Percentiles rank a stretch among this genome's conserved stretches.
phyloP scores from a whole-genome alignment of 2,113 vertebrate genomes.

The Coptodon rendalli region DNA sequence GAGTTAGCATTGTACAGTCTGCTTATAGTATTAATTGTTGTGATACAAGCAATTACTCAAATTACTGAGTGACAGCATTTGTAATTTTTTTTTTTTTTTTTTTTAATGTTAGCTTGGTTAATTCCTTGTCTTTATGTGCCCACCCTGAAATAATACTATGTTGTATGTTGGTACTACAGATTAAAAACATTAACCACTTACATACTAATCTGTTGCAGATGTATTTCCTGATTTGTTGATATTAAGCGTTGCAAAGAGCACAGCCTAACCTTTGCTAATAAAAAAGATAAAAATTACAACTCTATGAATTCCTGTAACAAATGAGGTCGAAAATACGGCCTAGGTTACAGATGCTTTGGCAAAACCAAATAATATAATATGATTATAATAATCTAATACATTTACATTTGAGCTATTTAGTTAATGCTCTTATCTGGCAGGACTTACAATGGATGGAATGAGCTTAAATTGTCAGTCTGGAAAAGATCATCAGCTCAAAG shows the following conservation, averaged over 20 bases:
- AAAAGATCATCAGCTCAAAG: neutral
- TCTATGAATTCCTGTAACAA: neutral
- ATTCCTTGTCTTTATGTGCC: neutral
- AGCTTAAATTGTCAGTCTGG: constrained; percentile 15
- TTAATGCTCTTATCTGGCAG: constrained; percentile 44
- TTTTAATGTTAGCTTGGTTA: neutral
- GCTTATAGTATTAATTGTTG: neutral
- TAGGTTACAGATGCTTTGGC: neutral
- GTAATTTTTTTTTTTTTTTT: no score
- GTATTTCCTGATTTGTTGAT: neutral
- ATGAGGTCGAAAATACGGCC: neutral
- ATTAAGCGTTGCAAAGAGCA: neutral
- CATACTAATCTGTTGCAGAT: neutral
- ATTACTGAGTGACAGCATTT: accelerated
- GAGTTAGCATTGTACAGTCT: neutral
- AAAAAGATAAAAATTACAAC: neutral
- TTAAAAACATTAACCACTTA: neutral
- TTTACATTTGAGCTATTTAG: constrained; percentile 39
- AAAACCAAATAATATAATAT: neutral
- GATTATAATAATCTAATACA: constrained; percentile 23
- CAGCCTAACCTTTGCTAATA: neutral
- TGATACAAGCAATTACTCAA: neutral
- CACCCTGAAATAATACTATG: neutral
- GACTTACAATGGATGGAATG: constrained; percentile 2
- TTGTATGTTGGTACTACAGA: neutral